phyloP scores from a whole-genome alignment of 2,113 vertebrate genomes.

The Scytalopus superciliaris region DNA sequence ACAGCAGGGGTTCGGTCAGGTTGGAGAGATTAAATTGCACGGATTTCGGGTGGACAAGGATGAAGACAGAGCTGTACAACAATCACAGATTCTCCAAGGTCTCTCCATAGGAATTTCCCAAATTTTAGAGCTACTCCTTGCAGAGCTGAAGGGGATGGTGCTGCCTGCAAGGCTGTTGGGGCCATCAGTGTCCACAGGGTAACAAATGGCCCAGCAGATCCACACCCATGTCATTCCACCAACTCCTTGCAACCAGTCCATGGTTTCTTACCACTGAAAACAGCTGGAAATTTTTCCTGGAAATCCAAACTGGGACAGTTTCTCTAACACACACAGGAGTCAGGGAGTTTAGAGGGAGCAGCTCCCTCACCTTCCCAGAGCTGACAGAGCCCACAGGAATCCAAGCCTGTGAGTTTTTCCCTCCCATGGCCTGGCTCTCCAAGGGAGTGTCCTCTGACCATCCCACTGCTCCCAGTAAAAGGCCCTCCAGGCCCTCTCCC shows the following conservation, averaged over 20 bases:
- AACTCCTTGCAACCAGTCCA: not conserved
- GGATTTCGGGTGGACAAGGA: not conserved
- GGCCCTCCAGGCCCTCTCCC: not conserved
- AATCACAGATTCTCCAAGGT: not conserved
- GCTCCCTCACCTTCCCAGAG: not conserved
- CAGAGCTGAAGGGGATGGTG: not conserved
- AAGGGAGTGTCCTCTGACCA: not conserved
- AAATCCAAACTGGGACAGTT: not conserved
- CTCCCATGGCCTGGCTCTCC: not conserved
- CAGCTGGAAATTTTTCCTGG: not conserved
- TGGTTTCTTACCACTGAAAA: not conserved
- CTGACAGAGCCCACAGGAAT: not conserved
- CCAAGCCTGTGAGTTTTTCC: not conserved
- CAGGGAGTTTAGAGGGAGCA: not conserved
- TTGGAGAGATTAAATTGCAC: not conserved
- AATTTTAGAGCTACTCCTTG: not conserved
- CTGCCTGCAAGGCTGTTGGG: not conserved
- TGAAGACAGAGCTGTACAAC: not conserved
- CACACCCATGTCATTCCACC: not conserved
- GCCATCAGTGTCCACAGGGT: accelerated
- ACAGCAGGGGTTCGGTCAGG: not conserved
- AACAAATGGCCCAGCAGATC: not conserved
- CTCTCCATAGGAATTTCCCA: not conserved
- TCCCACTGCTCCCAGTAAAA: not conserved
- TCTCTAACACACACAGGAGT: not conserved